These are phyloP conservation scores for Sterna hirundo DNA, from an alignment of 2,113 vertebrate genomes.

Conservation along the genomic window DNA sequence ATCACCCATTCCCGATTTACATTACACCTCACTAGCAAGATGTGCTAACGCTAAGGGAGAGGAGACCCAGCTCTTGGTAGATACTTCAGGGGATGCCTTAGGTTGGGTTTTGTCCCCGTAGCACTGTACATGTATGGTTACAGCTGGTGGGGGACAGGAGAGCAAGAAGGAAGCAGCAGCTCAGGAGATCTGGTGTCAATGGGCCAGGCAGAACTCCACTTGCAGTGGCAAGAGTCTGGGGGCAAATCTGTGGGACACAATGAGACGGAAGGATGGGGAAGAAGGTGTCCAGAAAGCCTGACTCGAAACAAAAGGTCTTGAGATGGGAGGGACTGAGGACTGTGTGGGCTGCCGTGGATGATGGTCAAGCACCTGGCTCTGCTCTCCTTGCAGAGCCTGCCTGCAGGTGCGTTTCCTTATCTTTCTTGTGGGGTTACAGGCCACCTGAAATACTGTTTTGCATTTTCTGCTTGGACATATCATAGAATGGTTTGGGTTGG, in stretches of 20 bases:
- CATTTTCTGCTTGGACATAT: neutral
- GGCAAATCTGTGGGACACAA: neutral
- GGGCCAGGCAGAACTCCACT: neutral
- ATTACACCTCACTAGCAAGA: neutral
- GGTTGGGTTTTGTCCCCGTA: neutral
- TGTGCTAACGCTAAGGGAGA: neutral
- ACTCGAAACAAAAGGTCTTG: neutral
- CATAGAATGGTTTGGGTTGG: neutral
- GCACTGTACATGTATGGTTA: fast-evolving
- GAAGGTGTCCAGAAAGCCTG: neutral
- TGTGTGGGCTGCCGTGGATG: neutral
- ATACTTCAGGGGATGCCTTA: neutral
- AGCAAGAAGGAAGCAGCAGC: neutral
- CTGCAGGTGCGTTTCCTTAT: neutral
- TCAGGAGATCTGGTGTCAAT: neutral
- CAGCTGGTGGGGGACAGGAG: neutral
- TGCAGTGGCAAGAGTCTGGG: neutral
- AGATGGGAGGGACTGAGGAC: too few species aligned
- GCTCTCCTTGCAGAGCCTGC: neutral
- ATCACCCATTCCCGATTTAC: neutral
- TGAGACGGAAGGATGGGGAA: neutral
- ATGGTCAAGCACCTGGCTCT: fast-evolving
- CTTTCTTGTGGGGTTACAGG: neutral
- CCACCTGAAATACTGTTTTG: neutral
- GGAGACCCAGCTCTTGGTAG: neutral